A percentile compares a stretch with the other conserved stretches of the same genome.
These are phyloP conservation scores for Limenitis camilla DNA, from an alignment of 2,888 invertebrate species.

Conservation along the genomic window DNA sequence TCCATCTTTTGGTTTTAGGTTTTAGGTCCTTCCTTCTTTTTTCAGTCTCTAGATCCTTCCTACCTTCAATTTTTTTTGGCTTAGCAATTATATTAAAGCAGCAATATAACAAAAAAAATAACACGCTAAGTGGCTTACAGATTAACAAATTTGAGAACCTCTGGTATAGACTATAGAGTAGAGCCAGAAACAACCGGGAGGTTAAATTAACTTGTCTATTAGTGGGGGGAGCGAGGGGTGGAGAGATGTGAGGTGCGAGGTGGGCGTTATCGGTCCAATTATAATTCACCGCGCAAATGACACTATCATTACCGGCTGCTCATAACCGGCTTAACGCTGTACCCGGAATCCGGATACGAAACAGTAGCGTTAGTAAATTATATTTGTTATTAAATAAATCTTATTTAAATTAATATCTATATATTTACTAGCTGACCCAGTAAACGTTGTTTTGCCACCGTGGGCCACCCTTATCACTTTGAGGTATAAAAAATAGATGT, in stretches of 20 bases:
- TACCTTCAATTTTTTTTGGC: too few relatives aligned
- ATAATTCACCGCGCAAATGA: conserved; percentile 65
- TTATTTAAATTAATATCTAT: too few relatives aligned
- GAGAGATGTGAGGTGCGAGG: not conserved
- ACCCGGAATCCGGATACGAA: conserved; percentile 42
- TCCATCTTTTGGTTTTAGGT: too few relatives aligned
- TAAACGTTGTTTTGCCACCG: too few relatives aligned
- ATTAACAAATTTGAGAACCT: too few relatives aligned
- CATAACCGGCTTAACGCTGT: conserved; percentile 63
- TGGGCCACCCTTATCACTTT: too few relatives aligned
- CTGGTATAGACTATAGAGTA: not conserved
- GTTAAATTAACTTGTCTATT: conserved; percentile 35
- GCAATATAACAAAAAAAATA: not conserved
- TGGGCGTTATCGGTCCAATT: conserved; percentile 50
- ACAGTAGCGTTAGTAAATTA: conserved; percentile 34
- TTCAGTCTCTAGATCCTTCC: too few relatives aligned
- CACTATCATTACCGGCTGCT: conserved; percentile 56
- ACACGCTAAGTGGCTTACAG: not conserved
- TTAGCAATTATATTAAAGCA: too few relatives aligned
- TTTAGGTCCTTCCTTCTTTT: too few relatives aligned
- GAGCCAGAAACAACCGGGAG: conserved; percentile 3
- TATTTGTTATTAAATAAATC: not conserved
- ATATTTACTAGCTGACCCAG: too few relatives aligned
- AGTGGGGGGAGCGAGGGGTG: conserved; percentile 19
- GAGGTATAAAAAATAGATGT: too few relatives aligned